phyloP scores from a whole-genome alignment of 2,797 vertebrate species.

The Tenualosa ilisha region DNA sequence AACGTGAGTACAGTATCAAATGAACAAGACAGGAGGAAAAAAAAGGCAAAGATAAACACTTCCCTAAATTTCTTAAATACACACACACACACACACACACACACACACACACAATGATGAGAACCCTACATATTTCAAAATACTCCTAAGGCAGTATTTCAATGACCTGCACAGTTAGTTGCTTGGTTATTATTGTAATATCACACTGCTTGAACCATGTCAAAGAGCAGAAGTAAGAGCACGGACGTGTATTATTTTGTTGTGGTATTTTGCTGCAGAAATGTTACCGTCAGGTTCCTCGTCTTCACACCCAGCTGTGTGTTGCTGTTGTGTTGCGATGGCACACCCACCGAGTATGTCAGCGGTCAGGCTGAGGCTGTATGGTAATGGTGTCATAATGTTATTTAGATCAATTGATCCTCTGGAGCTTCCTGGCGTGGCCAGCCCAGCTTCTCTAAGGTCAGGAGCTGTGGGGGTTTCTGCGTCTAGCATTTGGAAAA shows the following conservation, averaged over 20 bases:
- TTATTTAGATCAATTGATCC: conserved; percentile 75
- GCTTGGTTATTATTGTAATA: conserved; percentile 3
- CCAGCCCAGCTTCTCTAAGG: conserved; percentile 62
- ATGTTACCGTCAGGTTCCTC: background rate
- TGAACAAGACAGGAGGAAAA: background rate
- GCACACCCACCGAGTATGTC: conserved; percentile 36
- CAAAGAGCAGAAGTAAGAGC: background rate
- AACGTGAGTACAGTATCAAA: background rate
- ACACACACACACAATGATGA: background rate
- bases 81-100: too few species aligned
- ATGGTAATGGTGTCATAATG: conserved; percentile 74
- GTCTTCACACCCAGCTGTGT: conserved; percentile 9
- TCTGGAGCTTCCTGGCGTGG: conserved; percentile 42
- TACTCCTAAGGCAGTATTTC: background rate
- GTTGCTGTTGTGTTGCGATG: conserved; percentile 24
- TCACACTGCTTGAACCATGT: background rate
- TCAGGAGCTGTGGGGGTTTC: conserved; percentile 64
- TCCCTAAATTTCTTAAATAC: background rate
- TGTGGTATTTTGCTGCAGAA: background rate
- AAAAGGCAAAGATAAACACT: background rate
- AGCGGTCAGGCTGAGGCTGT: conserved; percentile 55
- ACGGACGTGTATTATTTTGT: background rate
- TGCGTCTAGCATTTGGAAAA: conserved; percentile 67
- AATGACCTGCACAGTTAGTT: background rate
- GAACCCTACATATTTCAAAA: background rate